Evolutionary conservation across 2,113 vertebrate genomes (phyloP), one percentile per base, ranked within the genome.

Genomic region (Semnornis frantzii): DNA sequence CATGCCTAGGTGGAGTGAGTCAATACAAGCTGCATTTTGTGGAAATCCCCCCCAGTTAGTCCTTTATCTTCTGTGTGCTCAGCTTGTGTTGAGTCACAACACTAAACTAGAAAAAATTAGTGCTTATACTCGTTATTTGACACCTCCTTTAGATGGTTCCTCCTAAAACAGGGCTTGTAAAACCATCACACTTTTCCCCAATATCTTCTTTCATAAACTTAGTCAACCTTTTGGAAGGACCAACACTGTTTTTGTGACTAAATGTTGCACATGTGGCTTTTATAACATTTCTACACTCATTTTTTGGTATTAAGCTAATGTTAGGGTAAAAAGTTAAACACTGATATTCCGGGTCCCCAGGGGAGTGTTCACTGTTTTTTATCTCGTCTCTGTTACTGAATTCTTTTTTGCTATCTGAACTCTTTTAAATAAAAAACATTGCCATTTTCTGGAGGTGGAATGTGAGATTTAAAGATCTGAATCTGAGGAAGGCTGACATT

Each of bases 351-450:
- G 0, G 15, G 42, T 95, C 65, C 60, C 75, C 64, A 64, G 42
- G 58, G 79, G 33, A 92, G 7, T 11, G 18, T 82, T 93, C 31
- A 54, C 15, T 71, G 31, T 0, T 46, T 63, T 0, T 52, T 66
- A 64, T 92, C 93, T 94, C 42, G 0, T 93, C 82, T 82, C 63
- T 89, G 13, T 76, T 73, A 48, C 52, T 70, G 85, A 79, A 84
- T 87, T 91, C 71, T 91, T 95, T 95, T 95, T 73, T 66, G 52
- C 76, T 55, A 77, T 76, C 74, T 91, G 68, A 89, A 68, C 59
- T 87, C n/a, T 82, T 58, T 87, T 74, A 85, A 87, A 76, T 89
- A 75, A 42, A 86, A 95, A 82, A 15, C 28, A 17, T 69, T 89
- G 55, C 37, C 48, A 54, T 93, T 90, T 97, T 94, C 82, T 91